phyloP scores from a whole-genome alignment of 2,113 vertebrate species.

The Tor tambroides region DNA sequence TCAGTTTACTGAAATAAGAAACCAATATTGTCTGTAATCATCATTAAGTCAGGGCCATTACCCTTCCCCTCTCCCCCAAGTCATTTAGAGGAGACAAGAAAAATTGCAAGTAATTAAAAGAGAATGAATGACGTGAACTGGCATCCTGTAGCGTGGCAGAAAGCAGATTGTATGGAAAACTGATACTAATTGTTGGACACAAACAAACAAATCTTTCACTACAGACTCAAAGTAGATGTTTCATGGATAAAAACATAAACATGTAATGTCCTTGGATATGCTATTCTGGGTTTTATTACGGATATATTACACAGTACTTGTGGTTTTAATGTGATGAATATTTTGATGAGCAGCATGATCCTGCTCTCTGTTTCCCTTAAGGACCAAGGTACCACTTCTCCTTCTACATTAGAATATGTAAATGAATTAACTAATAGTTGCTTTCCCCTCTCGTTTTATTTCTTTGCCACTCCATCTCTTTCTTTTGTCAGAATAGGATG shows the following conservation, averaged over 20 bases:
- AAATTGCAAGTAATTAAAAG: conserved; percentile 70
- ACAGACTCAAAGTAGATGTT: not conserved
- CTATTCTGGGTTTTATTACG: not conserved
- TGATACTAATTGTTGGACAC: not conserved
- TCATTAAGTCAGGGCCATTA: conserved; percentile 69
- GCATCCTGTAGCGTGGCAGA: conserved; percentile 48
- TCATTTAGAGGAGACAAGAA: conserved; percentile 66
- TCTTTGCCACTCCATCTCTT: too few relatives aligned
- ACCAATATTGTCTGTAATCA: conserved; percentile 68
- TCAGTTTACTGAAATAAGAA: conserved; percentile 68
- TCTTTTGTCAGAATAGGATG: too few relatives aligned
- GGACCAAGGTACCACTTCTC: not conserved
- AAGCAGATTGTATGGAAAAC: conserved; percentile 9
- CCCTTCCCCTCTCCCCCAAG: conserved; percentile 55
- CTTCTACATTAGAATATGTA: not conserved
- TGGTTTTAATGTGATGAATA: conserved; percentile 1
- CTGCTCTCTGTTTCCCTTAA: not conserved
- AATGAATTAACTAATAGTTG: conserved; percentile 60
- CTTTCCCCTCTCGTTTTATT: too few relatives aligned
- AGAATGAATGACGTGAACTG: conserved; percentile 61
- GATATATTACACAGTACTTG: not conserved
- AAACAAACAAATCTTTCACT: conserved; percentile 24
- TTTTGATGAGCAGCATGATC: not conserved
- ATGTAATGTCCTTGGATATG: not conserved
- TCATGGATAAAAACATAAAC: not conserved